Base-by-base conservation (phyloP, 2,113 vertebrate species). In the Puma concolor region DNA sequence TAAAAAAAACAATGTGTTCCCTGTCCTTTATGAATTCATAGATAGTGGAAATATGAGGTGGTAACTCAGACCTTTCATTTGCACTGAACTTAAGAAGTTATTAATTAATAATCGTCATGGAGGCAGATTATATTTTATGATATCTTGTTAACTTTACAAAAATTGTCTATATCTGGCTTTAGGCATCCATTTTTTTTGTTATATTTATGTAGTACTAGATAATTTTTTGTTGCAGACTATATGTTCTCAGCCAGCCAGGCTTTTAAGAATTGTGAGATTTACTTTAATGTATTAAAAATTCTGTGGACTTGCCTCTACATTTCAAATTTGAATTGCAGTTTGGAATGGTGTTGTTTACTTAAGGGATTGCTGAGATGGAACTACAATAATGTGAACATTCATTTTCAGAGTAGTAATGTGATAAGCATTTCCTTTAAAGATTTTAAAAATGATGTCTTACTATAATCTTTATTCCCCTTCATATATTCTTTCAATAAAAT, bases 361-460 rank as follows among this genome's bases (percentile, higher is more conserved):
- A 21, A 77, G 57, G 66, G 52, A 63, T 60, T 91, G 41, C 63
- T 52, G 74, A 77, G 17, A 33, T 96, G n/a, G 27, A 83, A 85
- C 88, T 81, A 76, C 31, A 97, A 82, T 82, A 74, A 66, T 69
- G 29, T 93, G 67, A 96, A 80, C 29, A 60, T 82, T 89, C 64
- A 72, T 16, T 54, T 95, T 86, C 27, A 95, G 67, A 92, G 67
- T 52, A 77, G 38, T 88, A 41, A 96, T 90, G 16, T 84, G 69
- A 97, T 93, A 95, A 92, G 16, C 25, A 77, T 95, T 67, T 48
- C 69, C 76, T n/a, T 63, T 36, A 94, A 91, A 87, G 50, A 80
- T 33, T 50, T 95, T 72, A 66, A 60, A 77, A 94, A 33, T 88
- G 63, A 44, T 95, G 69, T 92, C 96, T 97, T 54, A n/a, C 44